Evolutionary conservation across 2,797 vertebrate genomes (phyloP).

Genomic region (Tamandua tetradactyla): DNA sequence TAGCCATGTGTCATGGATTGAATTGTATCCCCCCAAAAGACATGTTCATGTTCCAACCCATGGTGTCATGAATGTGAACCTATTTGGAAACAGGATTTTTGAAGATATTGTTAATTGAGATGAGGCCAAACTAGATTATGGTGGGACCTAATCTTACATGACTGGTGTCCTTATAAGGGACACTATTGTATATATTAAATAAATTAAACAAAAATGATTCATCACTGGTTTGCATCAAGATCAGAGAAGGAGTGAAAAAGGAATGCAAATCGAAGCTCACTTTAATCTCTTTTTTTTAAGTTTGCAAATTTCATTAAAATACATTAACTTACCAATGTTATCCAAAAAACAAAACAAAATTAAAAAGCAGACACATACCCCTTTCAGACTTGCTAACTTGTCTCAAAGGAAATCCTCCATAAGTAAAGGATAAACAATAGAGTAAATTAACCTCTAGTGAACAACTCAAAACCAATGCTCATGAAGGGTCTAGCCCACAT

Average conservation of each 20-base stretch:
- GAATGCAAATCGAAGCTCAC: background rate
- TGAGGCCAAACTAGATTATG: too few species aligned
- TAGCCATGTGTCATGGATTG: background rate
- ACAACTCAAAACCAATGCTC: background rate
- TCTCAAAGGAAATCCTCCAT: background rate
- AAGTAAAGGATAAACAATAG: constrained; percentile 8
- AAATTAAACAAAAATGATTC: constrained; percentile 40
- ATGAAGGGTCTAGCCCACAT: background rate
- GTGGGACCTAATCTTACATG: too few species aligned
- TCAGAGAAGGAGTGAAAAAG: constrained; percentile 19
- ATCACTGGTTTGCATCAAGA: background rate
- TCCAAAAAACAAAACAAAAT: background rate
- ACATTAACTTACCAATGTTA: background rate
- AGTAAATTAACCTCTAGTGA: constrained; percentile 18
- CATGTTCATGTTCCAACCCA: too few species aligned
- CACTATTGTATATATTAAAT: background rate
- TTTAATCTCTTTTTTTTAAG: background rate
- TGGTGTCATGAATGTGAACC: too few species aligned
- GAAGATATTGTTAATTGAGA: too few species aligned
- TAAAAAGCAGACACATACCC: background rate
- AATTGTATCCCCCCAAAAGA: too few species aligned
- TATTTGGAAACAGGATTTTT: too few species aligned
- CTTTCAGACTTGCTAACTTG: background rate
- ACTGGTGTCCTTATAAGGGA: too few species aligned
- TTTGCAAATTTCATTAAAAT: background rate